A percentile compares a stretch with the other conserved stretches of the same genome.
phyloP scores from a whole-genome alignment of 2,113 vertebrate genomes.

The Odontesthes bonariensis region DNA sequence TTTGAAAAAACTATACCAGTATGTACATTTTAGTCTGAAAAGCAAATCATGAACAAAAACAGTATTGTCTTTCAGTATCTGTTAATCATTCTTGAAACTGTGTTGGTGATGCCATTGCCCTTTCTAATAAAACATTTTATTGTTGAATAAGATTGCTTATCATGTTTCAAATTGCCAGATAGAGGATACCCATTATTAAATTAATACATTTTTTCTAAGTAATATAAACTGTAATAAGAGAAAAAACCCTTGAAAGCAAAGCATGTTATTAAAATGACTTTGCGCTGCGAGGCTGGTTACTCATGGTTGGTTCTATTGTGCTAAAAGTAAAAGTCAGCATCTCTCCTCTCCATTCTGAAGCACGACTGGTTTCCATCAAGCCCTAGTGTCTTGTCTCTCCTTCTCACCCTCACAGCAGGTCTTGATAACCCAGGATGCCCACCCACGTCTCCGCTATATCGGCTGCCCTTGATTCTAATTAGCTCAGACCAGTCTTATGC shows the following conservation, averaged over 20 bases:
- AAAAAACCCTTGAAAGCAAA: background rate
- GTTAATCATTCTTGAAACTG: background rate
- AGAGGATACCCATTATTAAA: background rate
- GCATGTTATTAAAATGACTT: constrained; percentile 2
- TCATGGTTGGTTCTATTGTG: background rate
- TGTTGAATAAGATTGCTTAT: background rate
- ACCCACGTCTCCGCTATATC: constrained; percentile 58
- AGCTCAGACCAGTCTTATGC: constrained; percentile 69
- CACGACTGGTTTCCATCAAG: constrained; percentile 56
- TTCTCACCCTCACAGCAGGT: constrained; percentile 45
- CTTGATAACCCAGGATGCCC: constrained; percentile 50
- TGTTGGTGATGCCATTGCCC: background rate
- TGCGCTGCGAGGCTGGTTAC: constrained; percentile 4
- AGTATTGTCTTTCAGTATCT: background rate
- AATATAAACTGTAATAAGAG: constrained; percentile 1
- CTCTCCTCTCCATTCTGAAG: constrained; percentile 28
- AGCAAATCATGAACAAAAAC: background rate
- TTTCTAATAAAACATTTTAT: background rate
- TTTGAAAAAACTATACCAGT: background rate
- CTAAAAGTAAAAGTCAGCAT: constrained; percentile 43
- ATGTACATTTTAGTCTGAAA: background rate
- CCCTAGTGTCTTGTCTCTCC: constrained; percentile 16
- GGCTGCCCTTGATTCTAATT: constrained; percentile 77
- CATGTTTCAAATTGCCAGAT: background rate
- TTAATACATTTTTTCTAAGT: background rate